Conservation (phyloP, 92 coral and sea anemone genomes). For the Nematostella vectensis region DNA sequence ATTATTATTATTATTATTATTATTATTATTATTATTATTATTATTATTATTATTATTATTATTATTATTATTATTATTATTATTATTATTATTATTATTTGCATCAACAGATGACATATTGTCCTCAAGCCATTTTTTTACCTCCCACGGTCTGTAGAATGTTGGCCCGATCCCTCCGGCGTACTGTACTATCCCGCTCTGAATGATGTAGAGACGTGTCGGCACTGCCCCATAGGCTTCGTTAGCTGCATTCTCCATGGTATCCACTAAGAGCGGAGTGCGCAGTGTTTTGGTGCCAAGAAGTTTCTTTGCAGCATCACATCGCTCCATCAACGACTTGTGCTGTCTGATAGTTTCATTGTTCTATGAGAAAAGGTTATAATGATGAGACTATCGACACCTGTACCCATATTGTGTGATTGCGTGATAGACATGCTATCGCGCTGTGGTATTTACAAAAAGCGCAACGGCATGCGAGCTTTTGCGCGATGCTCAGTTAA, state of each 20-base stretch:
- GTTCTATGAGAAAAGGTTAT: conserved; percentile 27
- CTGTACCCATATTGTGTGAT: too few species aligned
- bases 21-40: too few species aligned
- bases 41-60: too few species aligned
- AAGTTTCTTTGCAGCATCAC: conserved; percentile 58
- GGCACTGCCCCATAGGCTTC: conserved; percentile 60
- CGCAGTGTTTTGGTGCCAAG: conserved; percentile 11
- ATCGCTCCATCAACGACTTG: conserved; percentile 64
- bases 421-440: too few species aligned
- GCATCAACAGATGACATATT: conserved; percentile 1
- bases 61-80: too few species aligned
- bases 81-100: conserved; percentile 17
- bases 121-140: conserved; percentile 49
- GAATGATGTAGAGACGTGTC: conserved; percentile 53
- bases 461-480: too few species aligned
- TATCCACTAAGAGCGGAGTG: conserved; percentile 46
- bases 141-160: conserved; percentile 40
- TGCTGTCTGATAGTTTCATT: conserved; percentile 64
- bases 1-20: too few species aligned
- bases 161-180: conserved; percentile 71
- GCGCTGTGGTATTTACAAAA: too few species aligned
- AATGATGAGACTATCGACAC: too few species aligned
- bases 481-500: too few species aligned
- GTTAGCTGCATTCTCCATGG: conserved; percentile 46
- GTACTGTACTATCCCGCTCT: conserved; percentile 41